A percentile compares a stretch with the other conserved stretches of the same genome.
Evolutionary conservation across 2,113 vertebrate species (phyloP).

Genomic region (Dromiciops gliroides): DNA sequence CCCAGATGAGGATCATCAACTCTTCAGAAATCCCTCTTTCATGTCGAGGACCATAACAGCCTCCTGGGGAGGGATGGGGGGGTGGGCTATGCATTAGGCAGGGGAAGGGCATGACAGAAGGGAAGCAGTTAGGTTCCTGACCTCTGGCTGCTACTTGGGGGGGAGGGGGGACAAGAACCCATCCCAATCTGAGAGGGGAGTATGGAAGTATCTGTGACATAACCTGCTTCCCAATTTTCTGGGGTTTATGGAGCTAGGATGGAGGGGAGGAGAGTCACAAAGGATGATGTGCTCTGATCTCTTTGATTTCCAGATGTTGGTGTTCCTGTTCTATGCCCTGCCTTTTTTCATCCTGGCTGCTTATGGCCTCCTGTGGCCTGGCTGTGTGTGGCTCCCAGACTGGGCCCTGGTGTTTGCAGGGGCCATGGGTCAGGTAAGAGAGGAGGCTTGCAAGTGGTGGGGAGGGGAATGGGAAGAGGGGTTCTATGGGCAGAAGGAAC

Average conservation of each 20-base stretch:
- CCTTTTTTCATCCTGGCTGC: slow-evolving; percentile 87
- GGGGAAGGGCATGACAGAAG: not conserved
- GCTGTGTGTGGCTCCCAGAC: slow-evolving; percentile 92
- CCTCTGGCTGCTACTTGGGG: not conserved
- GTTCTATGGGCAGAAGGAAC: not conserved
- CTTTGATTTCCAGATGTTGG: slow-evolving; percentile 87
- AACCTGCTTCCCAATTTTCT: not conserved
- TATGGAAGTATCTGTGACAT: not conserved
- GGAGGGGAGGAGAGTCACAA: not conserved
- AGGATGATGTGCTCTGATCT: not conserved
- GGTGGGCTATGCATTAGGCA: not conserved
- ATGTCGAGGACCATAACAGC: not conserved
- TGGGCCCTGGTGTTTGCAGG: slow-evolving; percentile 90
- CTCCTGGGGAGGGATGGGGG: not conserved
- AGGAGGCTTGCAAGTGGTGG: slow-evolving; percentile 84
- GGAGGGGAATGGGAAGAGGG: slow-evolving; percentile 39
- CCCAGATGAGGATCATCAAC: not conserved
- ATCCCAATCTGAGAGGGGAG: not conserved
- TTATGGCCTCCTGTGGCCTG: slow-evolving; percentile 89
- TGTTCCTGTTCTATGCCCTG: slow-evolving; percentile 89
- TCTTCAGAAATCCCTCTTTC: not conserved
- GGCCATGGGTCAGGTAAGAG: slow-evolving; percentile 90
- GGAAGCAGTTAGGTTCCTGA: not conserved
- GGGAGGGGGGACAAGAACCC: not conserved
- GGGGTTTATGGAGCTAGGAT: not conserved